Conservation (phyloP, 2,797 vertebrate genomes). For the Poecilia picta region DNA sequence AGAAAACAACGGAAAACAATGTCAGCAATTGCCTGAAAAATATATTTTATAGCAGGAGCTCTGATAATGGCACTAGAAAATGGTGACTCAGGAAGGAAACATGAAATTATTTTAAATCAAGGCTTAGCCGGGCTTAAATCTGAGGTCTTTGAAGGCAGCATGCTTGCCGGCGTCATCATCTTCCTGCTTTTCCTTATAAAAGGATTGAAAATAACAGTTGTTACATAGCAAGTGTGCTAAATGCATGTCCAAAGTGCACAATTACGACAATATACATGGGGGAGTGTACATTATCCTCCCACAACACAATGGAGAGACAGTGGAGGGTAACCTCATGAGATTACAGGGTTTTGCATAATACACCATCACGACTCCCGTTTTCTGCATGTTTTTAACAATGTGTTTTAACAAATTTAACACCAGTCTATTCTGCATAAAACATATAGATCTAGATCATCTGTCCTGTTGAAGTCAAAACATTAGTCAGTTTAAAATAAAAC, state of each 20-base stretch:
- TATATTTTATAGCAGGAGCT: conserved; percentile 44
- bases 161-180: conserved; percentile 47
- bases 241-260: conserved; percentile 27
- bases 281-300: conserved; percentile 38
- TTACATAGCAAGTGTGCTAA: conserved; percentile 45
- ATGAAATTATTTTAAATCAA: conserved; percentile 72
- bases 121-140: conserved; percentile 56
- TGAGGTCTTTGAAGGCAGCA: conserved; percentile 24
- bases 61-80: conserved; percentile 56
- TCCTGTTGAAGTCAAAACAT: neutral
- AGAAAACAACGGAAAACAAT: conserved; percentile 34
- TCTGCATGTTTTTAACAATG: neutral
- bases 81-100: conserved; percentile 55
- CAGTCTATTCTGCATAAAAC: neutral
- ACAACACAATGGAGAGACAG: conserved; percentile 26
- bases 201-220: conserved; percentile 50
- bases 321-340: conserved; percentile 19
- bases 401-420: neutral
- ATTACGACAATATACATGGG: conserved; percentile 33
- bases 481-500: neutral
- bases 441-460: neutral
- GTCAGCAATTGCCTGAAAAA: conserved; percentile 52
- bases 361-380: neutral
- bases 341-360: conserved; percentile 12
- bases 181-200: conserved; percentile 59